Evolutionary conservation across 2,797 vertebrate genomes (phyloP), one percentile per base, ranked within the genome.

Genomic region (Mus minutoides): DNA sequence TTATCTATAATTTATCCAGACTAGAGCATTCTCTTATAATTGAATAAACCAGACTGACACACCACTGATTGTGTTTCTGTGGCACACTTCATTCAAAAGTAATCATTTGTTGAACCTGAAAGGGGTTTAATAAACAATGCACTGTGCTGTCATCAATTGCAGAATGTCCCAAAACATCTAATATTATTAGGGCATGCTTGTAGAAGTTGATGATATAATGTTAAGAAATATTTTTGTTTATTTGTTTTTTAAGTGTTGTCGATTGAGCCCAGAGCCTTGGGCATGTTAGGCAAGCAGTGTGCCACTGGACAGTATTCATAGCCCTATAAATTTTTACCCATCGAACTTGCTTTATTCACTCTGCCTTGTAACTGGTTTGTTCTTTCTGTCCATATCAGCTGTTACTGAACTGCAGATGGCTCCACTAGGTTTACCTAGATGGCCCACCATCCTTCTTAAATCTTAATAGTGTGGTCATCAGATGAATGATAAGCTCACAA

Each of bases 381-480:
- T 31, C 24, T 31, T 94, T 90, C 40, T 64, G 87, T 79, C 22
- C 84, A 56, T 71, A 84, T 93, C 77, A 64, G 19, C 29, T 46
- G 3, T 22, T 83, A 43, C 13, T 75, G 26, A 91, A 64, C 21
- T 43, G 6, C 1, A 79, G 7, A 52, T 43, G 71, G 17, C 29
- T 88, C 13, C 14, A 9, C 2, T 60, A 67, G 60, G 9, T 22
- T 80, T 82, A 77, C 29, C 9, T 67, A 91, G 40, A 19, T 73
- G 17, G 8, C 2, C n/a, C 10, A 71, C 49, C 52, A 80, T 19
- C 10, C 67, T 56, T 73, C 10, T 37, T 43, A 79, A 21, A 79
- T 77, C 21, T 88, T 54, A 79, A 49, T 16, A 93, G 52, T 84
- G 12, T 82, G 31, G 22, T 54, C 92, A 62, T 96, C 69, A 94